Evolutionary conservation across 2,113 vertebrate genomes (phyloP).

Genomic region (Aythya baeri): DNA sequence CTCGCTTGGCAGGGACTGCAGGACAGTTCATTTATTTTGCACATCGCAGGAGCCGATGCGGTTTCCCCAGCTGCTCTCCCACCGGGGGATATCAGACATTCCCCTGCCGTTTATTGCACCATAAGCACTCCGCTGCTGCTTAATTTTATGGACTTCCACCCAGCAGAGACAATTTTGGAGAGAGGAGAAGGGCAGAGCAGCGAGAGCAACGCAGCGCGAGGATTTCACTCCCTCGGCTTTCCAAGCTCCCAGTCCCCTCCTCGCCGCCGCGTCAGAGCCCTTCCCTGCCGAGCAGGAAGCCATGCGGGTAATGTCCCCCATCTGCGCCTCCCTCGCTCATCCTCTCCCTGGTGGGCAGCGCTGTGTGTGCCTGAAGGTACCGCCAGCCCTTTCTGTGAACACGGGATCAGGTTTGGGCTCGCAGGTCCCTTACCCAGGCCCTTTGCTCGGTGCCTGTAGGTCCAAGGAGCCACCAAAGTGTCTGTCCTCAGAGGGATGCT

Average conservation of each 20-base stretch:
- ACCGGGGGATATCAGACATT: neutral
- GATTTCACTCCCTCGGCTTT: neutral
- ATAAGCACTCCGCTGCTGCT: neutral
- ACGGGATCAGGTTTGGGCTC: fast-evolving
- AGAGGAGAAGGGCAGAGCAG: neutral
- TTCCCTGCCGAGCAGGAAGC: conserved; percentile 26
- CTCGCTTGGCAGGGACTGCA: fast-evolving
- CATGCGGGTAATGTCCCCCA: conserved; percentile 27
- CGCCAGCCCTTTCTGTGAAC: fast-evolving
- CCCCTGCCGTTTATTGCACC: neutral
- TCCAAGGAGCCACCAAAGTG: neutral
- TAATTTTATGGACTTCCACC: neutral
- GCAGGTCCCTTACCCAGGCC: neutral
- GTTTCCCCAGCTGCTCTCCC: neutral
- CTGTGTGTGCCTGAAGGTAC: neutral
- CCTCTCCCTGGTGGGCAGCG: neutral
- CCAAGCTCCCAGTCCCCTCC: neutral
- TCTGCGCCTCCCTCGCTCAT: conserved; percentile 24
- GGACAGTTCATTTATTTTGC: neutral
- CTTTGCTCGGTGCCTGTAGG: neutral
- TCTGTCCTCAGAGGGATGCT: neutral
- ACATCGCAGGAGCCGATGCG: fast-evolving
- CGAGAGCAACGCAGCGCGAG: neutral
- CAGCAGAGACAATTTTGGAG: neutral
- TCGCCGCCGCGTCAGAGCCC: neutral